Evolutionary conservation across 2,113 vertebrate species (phyloP).

Genomic region (Antigone vipio): DNA sequence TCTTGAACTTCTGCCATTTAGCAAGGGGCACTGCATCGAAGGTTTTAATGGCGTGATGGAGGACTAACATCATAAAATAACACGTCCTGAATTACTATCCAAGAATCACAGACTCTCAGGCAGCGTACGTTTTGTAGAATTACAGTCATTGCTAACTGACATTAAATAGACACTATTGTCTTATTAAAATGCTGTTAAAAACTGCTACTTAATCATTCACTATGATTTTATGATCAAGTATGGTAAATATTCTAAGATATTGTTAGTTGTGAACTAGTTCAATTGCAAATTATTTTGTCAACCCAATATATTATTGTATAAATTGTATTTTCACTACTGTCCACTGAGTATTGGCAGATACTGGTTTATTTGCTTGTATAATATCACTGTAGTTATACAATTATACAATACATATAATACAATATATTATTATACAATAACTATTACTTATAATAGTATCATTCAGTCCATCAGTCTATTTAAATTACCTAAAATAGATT

Average conservation of each 20-base stretch:
- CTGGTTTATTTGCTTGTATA: background rate
- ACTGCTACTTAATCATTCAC: background rate
- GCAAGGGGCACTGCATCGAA: background rate
- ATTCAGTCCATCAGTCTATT: background rate
- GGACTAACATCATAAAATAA: background rate
- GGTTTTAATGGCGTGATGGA: background rate
- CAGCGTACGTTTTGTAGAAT: background rate
- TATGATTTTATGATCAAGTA: background rate
- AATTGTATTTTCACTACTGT: background rate
- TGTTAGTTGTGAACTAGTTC: background rate
- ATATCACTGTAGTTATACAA: background rate
- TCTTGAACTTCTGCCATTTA: conserved; percentile 58
- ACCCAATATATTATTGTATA: background rate
- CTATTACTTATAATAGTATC: background rate
- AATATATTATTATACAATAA: no score
- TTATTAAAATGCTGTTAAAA: background rate
- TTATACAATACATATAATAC: no score
- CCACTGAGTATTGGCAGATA: background rate
- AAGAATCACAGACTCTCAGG: background rate
- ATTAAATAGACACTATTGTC: background rate
- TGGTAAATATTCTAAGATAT: background rate
- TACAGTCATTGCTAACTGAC: background rate
- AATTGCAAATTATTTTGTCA: background rate
- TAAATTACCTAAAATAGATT: background rate
- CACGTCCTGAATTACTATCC: background rate